Evolutionary conservation across 2,888 invertebrate species (phyloP).

Genomic region (Suillia variegata): DNA sequence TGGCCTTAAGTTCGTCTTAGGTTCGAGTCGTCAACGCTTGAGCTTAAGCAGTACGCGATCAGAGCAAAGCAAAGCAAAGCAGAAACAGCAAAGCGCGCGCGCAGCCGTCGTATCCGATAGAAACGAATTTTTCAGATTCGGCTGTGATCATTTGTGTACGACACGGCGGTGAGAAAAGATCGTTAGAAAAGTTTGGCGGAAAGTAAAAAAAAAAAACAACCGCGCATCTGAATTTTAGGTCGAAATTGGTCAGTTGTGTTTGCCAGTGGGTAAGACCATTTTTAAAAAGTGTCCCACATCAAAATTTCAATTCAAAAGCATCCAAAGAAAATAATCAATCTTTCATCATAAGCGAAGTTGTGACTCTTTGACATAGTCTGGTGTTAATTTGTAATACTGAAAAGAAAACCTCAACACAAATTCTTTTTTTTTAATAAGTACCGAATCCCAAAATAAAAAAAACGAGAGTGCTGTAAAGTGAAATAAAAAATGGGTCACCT

Average conservation of each 20-base stretch:
- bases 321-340: too few relatives aligned
- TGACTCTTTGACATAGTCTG: too few relatives aligned
- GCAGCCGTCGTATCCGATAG: constrained; percentile 31
- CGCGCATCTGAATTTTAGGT: neutral
- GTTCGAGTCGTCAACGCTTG: constrained; percentile 8
- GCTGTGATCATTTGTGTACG: constrained; percentile 54
- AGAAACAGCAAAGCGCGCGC: constrained; percentile 7
- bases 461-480: neutral
- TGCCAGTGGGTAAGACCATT: too few relatives aligned
- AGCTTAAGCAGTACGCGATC: neutral
- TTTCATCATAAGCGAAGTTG: too few relatives aligned
- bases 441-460: constrained; percentile 4
- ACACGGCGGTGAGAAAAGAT: constrained; percentile 51
- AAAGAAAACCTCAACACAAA: neutral
- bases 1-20: constrained; percentile 43
- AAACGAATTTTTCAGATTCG: constrained; percentile 46
- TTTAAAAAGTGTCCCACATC: too few relatives aligned
- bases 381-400: too few relatives aligned
- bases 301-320: too few relatives aligned
- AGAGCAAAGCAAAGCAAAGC: constrained; percentile 17
- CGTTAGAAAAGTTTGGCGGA: constrained; percentile 43
- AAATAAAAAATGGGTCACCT: constrained; percentile 53
- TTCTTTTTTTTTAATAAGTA: too few relatives aligned
- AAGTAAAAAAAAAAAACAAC: constrained; percentile 1
- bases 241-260: too few relatives aligned